Percentiles rank a stretch among this genome's conserved stretches.
phyloP scores from a whole-genome alignment of 1,140 invertebrate species.

The Caenorhabditis brenneri region DNA sequence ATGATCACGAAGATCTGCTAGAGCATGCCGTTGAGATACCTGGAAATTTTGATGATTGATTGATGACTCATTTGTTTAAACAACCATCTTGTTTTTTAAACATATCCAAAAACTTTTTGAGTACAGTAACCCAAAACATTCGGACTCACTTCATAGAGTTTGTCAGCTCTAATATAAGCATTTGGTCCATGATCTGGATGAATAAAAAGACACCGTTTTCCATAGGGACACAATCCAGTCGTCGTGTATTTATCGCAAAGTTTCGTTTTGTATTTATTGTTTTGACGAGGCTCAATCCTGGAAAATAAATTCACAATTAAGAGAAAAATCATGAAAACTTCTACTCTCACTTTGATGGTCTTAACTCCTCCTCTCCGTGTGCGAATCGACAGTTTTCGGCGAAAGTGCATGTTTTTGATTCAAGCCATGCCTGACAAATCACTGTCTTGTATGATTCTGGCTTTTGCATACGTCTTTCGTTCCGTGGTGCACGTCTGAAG shows the following conservation, averaged over 20 bases:
- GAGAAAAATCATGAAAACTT: not conserved
- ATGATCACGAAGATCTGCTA: conserved; percentile 4
- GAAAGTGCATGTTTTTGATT: conserved; percentile 60
- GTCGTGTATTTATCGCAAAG: conserved; percentile 69
- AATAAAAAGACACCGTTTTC: conserved; percentile 64
- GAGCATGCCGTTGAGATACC: conserved; percentile 44
- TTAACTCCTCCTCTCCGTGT: conserved; percentile 60
- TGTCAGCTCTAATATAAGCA: conserved; percentile 52
- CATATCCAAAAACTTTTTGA: too few relatives aligned
- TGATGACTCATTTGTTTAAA: too few relatives aligned
- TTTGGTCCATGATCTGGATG: conserved; percentile 58
- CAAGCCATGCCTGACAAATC: conserved; percentile 68
- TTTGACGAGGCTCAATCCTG: conserved; percentile 52
- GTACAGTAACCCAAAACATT: too few relatives aligned
- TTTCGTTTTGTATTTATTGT: conserved; percentile 67
- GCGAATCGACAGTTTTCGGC: conserved; percentile 67
- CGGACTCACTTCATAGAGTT: conserved; percentile 45
- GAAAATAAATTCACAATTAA: not conserved
- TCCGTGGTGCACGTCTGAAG: not conserved
- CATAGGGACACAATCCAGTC: conserved; percentile 65
- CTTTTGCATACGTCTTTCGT: conserved; percentile 25
- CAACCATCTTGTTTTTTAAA: too few relatives aligned
- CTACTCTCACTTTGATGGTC: conserved; percentile 60
- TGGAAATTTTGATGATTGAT: not conserved
- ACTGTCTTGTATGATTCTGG: conserved; percentile 68